Conservation (phyloP, 2,888 invertebrate genomes). For the Chaetogeoica ovagalla region DNA sequence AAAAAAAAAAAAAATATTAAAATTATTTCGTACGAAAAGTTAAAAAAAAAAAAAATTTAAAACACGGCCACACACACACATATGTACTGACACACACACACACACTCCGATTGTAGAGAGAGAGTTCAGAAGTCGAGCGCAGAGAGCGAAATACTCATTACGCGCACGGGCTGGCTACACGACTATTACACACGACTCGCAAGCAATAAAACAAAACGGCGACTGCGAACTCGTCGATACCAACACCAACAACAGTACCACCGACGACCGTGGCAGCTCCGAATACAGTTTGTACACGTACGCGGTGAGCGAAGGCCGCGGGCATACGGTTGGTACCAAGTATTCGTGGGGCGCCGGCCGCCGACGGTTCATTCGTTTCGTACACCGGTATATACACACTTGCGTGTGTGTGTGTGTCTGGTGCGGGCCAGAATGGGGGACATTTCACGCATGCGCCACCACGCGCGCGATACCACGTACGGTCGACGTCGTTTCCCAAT, state of each 20-base stretch:
- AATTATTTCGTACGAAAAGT: too few species aligned
- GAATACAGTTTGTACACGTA: constrained; percentile 46
- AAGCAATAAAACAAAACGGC: constrained; percentile 37
- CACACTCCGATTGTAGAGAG: neutral
- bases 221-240: constrained; percentile 43
- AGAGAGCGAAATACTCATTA: neutral
- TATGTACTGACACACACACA: neutral
- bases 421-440: neutral
- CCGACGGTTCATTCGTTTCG: neutral
- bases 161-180: neutral
- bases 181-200: constrained; percentile 10
- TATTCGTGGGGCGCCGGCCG: neutral
- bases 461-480: too few species aligned
- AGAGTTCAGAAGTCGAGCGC: neutral
- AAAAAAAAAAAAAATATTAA: too few species aligned
- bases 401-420: too few species aligned
- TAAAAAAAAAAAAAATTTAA: too few species aligned
- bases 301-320: constrained; percentile 15
- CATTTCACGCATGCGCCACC: neutral
- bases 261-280: constrained; percentile 35
- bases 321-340: constrained; percentile 40
- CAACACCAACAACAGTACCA: constrained; percentile 2
- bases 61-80: neutral
- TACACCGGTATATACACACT: neutral
- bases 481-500: neutral